Base-by-base conservation (phyloP, 2,888 invertebrate genomes). In the Andricus curvator region DNA sequence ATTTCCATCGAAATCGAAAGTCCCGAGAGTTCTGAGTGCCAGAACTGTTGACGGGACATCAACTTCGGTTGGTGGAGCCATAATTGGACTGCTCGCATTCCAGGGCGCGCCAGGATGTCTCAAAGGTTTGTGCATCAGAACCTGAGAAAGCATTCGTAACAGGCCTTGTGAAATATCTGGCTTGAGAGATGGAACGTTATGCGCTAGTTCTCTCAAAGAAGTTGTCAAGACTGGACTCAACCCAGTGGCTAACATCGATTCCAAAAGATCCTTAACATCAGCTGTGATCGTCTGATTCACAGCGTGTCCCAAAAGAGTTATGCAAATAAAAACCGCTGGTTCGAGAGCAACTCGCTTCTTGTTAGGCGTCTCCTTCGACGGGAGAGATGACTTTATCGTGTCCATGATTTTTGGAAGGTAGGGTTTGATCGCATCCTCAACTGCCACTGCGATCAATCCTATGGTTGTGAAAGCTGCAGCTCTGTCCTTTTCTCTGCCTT, bases 91-190 rank as follows among this genome's bases (percentile, higher is more conserved):
- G 1, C 89, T 88, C 0, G 90, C 90, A 8, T 89, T 90, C 91
- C 92, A 91, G 0, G 97, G 96, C 87, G 96, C 96, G 6, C 97
- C 97, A 5, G 96, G 96, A 93, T 98, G 97, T 60, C 96, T 93
- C 78, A 97, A 94, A 0, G 97, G 96, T 90, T 97, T 97, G 88
- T 98, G 97, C 95, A 99, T 97, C 79, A 99, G 93, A 11, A 92
- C 91, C 88, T 97, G 95, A 2, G 98, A 98, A 8, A 99, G 93
- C 95, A 99, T 98, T 88, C 97, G 96, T 80, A 99, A 94, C 37
- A 99, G 94, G 0, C 99, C 98, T 90, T 98, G 97, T 74, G 98
- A 98, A 88, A 99, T 98, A 90, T 97, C 97, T 77, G 95, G 95
- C 92, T 97, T 98, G 22, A 99, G 94, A 74, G 95, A 94, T 0